Evolutionary conservation across 2,888 invertebrate species (phyloP).

Genomic region (Eupsilia transversa): DNA sequence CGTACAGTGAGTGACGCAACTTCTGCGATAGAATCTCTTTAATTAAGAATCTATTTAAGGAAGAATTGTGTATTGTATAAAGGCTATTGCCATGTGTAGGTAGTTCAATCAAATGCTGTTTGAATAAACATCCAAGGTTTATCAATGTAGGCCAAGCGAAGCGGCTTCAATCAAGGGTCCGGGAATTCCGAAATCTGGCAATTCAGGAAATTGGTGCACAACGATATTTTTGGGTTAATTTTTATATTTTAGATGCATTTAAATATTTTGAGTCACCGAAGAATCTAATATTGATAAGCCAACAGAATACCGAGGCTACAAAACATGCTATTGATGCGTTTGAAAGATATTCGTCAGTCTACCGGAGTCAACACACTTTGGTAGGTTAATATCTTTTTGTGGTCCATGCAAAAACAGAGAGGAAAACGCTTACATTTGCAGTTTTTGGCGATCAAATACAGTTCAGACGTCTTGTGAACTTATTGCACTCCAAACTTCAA

Average conservation of each 20-base stretch:
- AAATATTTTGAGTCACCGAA: not conserved
- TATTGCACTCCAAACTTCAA: slow-evolving; percentile 17
- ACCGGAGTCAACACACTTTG: not conserved
- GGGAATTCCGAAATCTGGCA: not conserved
- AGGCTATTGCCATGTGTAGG: slow-evolving; percentile 26
- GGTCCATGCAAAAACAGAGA: slow-evolving; percentile 1
- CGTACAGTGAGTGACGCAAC: slow-evolving; percentile 55
- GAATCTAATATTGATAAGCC: not conserved
- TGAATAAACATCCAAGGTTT: slow-evolving; percentile 25
- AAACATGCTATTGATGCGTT: slow-evolving; percentile 8
- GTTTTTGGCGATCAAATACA: slow-evolving; percentile 27
- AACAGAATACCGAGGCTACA: not conserved
- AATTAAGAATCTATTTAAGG: slow-evolving; percentile 48
- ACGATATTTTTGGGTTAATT: not conserved
- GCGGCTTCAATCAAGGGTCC: not conserved
- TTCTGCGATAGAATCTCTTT: slow-evolving; percentile 45
- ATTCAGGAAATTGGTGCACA: not conserved
- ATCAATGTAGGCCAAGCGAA: slow-evolving; percentile 29
- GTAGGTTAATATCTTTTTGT: slow-evolving; percentile 34
- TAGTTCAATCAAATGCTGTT: slow-evolving; percentile 23
- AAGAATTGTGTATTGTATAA: slow-evolving; percentile 27
- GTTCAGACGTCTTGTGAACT: slow-evolving; percentile 16
- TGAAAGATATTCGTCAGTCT: slow-evolving; percentile 29
- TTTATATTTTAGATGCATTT: not conserved
- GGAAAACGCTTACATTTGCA: slow-evolving; percentile 43